phyloP scores from a whole-genome alignment of 1,140 invertebrate species.

The Rhopalosiphum maidis region DNA sequence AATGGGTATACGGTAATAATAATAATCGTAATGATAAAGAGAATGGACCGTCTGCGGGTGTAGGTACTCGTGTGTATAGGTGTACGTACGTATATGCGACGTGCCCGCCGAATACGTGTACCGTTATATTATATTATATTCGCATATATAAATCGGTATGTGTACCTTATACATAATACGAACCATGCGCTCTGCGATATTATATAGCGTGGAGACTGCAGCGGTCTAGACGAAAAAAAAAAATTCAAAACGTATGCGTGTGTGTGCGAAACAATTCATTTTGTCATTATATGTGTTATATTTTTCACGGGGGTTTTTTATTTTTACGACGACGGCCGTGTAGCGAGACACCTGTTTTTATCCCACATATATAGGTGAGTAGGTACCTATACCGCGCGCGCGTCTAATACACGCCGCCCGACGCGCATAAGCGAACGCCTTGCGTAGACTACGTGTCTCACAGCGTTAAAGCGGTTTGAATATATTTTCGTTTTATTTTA shows the following conservation, averaged over 20 bases:
- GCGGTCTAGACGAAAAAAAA: not conserved
- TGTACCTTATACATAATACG: not conserved
- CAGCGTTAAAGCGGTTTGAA: not conserved
- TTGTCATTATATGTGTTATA: not conserved
- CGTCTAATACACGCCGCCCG: not conserved
- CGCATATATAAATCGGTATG: not conserved
- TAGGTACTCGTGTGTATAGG: not conserved
- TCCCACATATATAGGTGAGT: not conserved
- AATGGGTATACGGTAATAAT: conserved; percentile 1
- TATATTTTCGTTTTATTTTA: not conserved
- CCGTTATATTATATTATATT: conserved; percentile 9
- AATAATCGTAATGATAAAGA: conserved; percentile 9
- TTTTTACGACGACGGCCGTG: not conserved
- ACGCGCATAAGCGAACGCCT: not conserved
- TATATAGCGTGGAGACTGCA: not conserved
- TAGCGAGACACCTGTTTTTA: not conserved
- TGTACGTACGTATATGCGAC: not conserved
- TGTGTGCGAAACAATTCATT: not conserved
- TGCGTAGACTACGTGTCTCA: too few relatives aligned
- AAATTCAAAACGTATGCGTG: not conserved
- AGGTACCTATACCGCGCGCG: too few relatives aligned
- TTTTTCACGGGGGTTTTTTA: not conserved
- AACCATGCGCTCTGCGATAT: not conserved
- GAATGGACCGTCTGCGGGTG: not conserved
- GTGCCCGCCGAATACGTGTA: not conserved